phyloP scores from a whole-genome alignment of 2,113 vertebrate genomes.

The Bothrops jararaca region DNA sequence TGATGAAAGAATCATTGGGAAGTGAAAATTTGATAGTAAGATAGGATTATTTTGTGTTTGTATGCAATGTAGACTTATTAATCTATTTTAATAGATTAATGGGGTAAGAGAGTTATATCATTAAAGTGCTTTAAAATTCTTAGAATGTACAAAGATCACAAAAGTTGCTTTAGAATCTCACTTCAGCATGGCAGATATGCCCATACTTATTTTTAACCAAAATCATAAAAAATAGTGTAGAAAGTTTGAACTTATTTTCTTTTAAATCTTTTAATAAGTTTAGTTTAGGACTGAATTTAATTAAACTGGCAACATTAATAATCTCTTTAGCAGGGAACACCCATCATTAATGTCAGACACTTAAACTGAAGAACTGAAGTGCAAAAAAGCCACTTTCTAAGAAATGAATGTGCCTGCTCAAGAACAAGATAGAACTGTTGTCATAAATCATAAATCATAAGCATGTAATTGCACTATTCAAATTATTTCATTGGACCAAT shows the following conservation, averaged over 20 bases:
- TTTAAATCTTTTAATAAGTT: neutral
- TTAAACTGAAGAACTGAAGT: neutral
- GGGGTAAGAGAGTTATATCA: neutral
- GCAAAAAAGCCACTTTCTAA: neutral
- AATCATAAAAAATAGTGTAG: neutral
- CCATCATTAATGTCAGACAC: neutral
- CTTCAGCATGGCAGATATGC: neutral
- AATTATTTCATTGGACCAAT: neutral
- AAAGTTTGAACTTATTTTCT: neutral
- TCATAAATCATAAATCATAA: neutral
- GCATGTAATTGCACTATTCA: neutral
- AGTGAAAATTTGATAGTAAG: neutral
- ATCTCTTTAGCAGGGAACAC: neutral
- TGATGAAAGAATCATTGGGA: conserved; percentile 8
- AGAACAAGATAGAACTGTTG: neutral
- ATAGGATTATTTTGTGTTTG: neutral
- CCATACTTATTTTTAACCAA: neutral
- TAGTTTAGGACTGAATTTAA: neutral
- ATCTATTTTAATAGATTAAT: neutral
- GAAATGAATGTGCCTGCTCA: neutral
- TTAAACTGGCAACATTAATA: neutral
- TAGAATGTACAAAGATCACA: neutral
- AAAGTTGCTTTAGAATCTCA: neutral
- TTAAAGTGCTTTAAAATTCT: neutral
- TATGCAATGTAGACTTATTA: neutral